A percentile compares a stretch with the other conserved stretches of the same genome.
These are phyloP conservation scores for Holothuria leucospilota DNA, from an alignment of 53 echinoderm and acorn worm species.

Conservation along the genomic window DNA sequence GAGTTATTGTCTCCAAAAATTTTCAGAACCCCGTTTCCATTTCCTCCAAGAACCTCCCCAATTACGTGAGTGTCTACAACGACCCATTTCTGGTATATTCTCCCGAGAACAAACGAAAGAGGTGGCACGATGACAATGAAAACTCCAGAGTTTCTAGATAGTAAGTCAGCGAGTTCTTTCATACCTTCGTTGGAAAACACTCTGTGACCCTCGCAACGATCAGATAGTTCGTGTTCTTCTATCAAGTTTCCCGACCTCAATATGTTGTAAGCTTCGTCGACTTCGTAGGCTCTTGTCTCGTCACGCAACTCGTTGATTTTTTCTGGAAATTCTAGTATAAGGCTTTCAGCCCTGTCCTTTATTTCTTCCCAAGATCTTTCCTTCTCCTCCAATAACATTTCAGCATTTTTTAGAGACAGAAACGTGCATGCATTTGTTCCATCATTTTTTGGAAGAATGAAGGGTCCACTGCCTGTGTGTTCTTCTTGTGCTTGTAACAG, in stretches of 20 bases:
- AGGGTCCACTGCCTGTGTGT: background rate
- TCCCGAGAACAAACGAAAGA: slow-evolving; percentile 3
- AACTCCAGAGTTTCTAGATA: background rate
- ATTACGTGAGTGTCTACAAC: slow-evolving; percentile 23
- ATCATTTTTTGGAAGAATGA: background rate
- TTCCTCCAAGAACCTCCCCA: slow-evolving; percentile 23
- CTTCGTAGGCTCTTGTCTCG: background rate
- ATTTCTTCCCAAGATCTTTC: background rate
- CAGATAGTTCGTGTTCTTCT: background rate
- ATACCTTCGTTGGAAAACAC: slow-evolving; percentile 15
- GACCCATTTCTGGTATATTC: background rate
- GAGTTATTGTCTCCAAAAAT: background rate
- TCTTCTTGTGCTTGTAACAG: background rate
- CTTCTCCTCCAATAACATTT: background rate
- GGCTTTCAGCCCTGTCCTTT: background rate
- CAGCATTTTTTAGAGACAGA: background rate
- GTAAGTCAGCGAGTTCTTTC: background rate
- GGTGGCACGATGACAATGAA: slow-evolving; percentile 6
- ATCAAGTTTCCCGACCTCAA: slow-evolving; percentile 12
- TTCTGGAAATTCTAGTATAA: background rate
- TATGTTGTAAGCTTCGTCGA: slow-evolving; percentile 9
- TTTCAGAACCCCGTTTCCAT: slow-evolving; percentile 6
- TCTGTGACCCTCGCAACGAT: slow-evolving; percentile 17
- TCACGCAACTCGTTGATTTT: slow-evolving; percentile 4
- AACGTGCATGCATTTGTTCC: slow-evolving; percentile 2